These are phyloP conservation scores for Platycercus adscitus DNA, from an alignment of 2,113 vertebrate genomes.

Conservation along the genomic window DNA sequence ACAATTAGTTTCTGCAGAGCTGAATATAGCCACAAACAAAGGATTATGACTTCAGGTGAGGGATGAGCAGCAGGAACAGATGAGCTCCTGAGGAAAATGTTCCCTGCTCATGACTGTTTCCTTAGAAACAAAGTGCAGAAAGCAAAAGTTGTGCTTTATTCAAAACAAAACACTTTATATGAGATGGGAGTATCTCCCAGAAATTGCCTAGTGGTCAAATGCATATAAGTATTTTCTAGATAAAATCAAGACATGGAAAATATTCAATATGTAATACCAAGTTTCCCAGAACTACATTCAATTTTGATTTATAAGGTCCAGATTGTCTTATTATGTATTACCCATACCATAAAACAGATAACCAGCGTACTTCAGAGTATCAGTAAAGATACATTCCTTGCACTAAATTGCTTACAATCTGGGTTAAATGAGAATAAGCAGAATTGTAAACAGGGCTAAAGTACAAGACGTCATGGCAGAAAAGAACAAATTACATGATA, in stretches of 20 bases:
- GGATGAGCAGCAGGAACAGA: constrained; percentile 65
- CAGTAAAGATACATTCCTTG: neutral
- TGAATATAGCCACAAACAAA: constrained; percentile 68
- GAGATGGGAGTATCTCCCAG: constrained; percentile 2
- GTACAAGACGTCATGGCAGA: neutral
- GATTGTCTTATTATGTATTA: neutral
- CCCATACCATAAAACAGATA: neutral
- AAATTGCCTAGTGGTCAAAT: neutral
- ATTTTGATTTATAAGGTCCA: constrained; percentile 18
- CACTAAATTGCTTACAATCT: neutral
- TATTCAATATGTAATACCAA: constrained; percentile 28
- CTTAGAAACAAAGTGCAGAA: constrained; percentile 36
- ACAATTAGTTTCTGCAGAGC: constrained; percentile 75
- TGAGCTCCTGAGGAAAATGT: constrained; percentile 42
- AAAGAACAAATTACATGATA: neutral
- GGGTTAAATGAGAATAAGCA: neutral
- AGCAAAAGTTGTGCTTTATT: neutral
- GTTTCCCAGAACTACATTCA: constrained; percentile 5
- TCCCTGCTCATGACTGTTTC: constrained; percentile 1
- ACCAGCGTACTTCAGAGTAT: neutral
- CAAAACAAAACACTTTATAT: neutral
- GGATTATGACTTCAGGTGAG: constrained; percentile 74
- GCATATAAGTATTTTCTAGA: constrained; percentile 41
- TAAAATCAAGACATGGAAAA: constrained; percentile 12
- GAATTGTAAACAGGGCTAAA: neutral